These are phyloP conservation scores for Siniperca scherzeri DNA, from an alignment of 2,797 vertebrate genomes.

Conservation along the genomic window DNA sequence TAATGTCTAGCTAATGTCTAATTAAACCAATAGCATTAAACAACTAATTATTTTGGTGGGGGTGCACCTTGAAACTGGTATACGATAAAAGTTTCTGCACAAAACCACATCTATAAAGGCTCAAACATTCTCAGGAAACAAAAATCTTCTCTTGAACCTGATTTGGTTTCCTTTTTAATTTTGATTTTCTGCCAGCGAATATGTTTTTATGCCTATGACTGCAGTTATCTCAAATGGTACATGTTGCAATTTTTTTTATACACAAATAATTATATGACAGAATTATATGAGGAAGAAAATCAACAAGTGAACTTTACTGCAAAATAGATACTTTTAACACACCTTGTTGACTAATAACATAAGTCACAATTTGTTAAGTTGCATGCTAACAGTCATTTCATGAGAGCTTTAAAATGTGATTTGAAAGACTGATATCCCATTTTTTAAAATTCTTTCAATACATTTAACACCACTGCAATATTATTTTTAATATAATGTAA, in stretches of 20 bases:
- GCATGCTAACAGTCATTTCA: neutral
- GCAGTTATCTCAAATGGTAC: neutral
- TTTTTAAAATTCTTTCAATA: neutral
- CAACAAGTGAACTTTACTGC: neutral
- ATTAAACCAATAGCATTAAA: neutral
- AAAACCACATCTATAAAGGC: neutral
- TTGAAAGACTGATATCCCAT: neutral
- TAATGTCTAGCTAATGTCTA: neutral
- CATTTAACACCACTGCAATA: neutral
- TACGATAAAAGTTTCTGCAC: neutral
- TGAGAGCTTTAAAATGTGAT: neutral
- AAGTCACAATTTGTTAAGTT: neutral
- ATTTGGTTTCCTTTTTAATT: conserved; percentile 32
- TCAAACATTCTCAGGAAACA: conserved; percentile 26
- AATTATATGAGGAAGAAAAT: neutral
- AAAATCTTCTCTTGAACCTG: neutral
- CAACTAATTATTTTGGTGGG: neutral
- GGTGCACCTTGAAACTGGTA: neutral
- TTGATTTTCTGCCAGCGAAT: conserved; percentile 30
- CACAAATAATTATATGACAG: neutral
- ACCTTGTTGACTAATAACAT: neutral
- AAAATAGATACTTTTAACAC: neutral
- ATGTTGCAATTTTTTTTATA: neutral
- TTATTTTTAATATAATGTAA: neutral
- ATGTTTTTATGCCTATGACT: neutral